Conservation (phyloP, 2,888 invertebrate genomes). For the Chalcosyrphus nemorum region DNA sequence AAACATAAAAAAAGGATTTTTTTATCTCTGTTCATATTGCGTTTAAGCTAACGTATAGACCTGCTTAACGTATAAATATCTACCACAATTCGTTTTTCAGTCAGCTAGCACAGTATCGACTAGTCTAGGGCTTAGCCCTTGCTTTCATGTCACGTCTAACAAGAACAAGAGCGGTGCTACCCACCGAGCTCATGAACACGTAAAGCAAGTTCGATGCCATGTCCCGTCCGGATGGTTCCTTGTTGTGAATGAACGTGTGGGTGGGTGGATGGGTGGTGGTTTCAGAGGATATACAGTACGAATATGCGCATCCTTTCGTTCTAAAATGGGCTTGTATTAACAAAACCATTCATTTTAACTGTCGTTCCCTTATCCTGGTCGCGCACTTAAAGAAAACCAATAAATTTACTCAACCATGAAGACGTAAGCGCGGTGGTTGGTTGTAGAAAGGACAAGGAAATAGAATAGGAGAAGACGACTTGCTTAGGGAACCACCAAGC, state of each 20-base stretch:
- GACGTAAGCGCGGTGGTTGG: constrained; percentile 36
- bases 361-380: constrained; percentile 60
- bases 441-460: neutral
- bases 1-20: neutral
- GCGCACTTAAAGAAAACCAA: constrained; percentile 60
- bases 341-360: constrained; percentile 59
- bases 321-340: constrained; percentile 45
- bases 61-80: neutral
- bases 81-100: constrained; percentile 15
- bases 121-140: constrained; percentile 15
- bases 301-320: constrained; percentile 28
- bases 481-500: neutral
- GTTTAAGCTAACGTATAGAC: neutral
- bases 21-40: neutral
- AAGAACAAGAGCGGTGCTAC: neutral
- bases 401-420: constrained; percentile 59
- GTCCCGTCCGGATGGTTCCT: neutral
- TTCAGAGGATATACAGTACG: neutral
- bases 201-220: constrained; percentile 4
- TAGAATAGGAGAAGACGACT: neutral
- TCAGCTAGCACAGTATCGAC: neutral
- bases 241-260: neutral
- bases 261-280: neutral
- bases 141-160: constrained; percentile 17
- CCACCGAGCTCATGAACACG: constrained; percentile 12